Base-by-base conservation (phyloP, 1,140 invertebrate genomes). In the Thaumatotibia leucotreta region DNA sequence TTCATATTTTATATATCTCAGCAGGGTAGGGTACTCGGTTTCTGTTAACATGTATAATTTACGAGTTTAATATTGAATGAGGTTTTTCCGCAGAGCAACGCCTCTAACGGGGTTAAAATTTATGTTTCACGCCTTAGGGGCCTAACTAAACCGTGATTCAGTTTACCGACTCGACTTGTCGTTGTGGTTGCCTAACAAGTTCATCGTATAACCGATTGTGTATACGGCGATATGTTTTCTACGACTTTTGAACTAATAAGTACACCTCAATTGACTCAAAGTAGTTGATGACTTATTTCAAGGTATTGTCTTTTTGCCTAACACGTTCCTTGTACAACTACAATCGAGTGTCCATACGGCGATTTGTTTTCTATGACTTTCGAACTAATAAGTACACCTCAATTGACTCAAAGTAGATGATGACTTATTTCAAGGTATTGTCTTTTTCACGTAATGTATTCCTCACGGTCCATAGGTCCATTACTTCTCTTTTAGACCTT, bases 21-120 rank as follows among this genome's bases (percentile, higher is more conserved):
- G n/a, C n/a, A n/a, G n/a, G 20, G 52, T 24, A 58, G 23, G 52
- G 17, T 58, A 31, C 52, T 58, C 23, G 29, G 52, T 58, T 58
- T 58, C 52, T 58, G 52, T 58, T 58, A 58, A 58, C 52, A 58
- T 58, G 52, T 58, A 27, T 58, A 14, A 58, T 58, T 58, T 58
- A 58, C 29, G 52, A 58, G 52, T 58, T 58, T 58, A 58, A 58
- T 58, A 58, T 58, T 58, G 52, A 29, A 58, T 58, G 52, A 58
- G 52, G 52, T 58, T 58, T 58, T 27, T 58, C 52, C 52, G 24
- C 52, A 58, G 52, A 27, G 52, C 52, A 27, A 58, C 52, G 52
- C 52, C 52, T 58, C 27, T 58, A 31, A 58, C 23, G 14, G n/a
- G 52, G 52, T 58, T 58, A 58, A 58, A 58, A 58, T 58, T 58